Conservation (phyloP, 2,888 invertebrate genomes). For the Aethes cnicana region DNA sequence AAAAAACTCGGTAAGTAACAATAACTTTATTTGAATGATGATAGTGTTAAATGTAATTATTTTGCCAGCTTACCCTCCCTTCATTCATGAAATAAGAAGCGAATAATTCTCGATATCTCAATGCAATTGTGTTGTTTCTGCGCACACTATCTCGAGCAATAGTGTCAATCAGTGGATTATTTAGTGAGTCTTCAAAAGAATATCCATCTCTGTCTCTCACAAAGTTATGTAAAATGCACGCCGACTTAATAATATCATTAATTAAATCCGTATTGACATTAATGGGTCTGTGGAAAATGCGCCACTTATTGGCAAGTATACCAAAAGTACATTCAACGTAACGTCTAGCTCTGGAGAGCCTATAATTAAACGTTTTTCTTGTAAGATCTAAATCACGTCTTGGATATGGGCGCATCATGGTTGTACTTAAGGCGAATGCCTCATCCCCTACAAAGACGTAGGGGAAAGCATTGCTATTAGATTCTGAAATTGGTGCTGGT, state of each 20-base stretch:
- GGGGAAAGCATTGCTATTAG: conserved; percentile 25
- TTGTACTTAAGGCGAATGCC: conserved; percentile 33
- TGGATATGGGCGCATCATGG: conserved; percentile 37
- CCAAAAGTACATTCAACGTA: conserved; percentile 32
- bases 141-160: neutral
- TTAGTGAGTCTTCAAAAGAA: neutral
- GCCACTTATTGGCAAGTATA: conserved; percentile 29
- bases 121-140: too few relatives aligned
- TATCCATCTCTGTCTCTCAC: too few relatives aligned
- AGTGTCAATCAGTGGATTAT: neutral
- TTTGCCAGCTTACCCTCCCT: too few relatives aligned
- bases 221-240: too few relatives aligned
- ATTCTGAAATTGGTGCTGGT: conserved; percentile 29
- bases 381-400: conserved; percentile 21
- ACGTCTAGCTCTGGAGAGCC: conserved; percentile 33
- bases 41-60: too few relatives aligned
- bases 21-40: neutral
- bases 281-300: conserved; percentile 37
- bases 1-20: neutral
- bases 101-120: too few relatives aligned
- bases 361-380: conserved; percentile 30
- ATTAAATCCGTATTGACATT: conserved; percentile 34
- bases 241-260: too few relatives aligned
- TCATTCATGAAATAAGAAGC: too few relatives aligned
- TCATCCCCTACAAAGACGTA: conserved; percentile 32